A percentile compares a stretch with the other conserved stretches of the same genome.
phyloP scores from a whole-genome alignment of 2,888 invertebrate species.

The Isoperla grammatica region DNA sequence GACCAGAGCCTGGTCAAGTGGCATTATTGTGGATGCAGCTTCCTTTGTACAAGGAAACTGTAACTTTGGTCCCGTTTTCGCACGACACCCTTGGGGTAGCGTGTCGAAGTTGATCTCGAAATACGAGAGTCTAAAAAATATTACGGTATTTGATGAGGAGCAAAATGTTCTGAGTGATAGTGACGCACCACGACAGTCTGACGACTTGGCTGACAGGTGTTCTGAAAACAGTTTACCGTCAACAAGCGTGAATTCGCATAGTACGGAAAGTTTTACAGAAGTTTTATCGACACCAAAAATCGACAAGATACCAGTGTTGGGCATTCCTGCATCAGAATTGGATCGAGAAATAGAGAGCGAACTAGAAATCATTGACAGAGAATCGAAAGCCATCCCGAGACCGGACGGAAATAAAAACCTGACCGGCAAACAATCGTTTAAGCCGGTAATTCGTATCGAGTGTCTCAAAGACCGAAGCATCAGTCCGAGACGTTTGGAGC shows the following conservation, averaged over 20 bases:
- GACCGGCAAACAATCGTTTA: neutral
- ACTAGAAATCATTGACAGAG: neutral
- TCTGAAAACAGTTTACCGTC: too few relatives aligned
- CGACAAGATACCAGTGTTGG: neutral
- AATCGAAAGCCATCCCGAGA: neutral
- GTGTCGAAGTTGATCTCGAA: conserved; percentile 25
- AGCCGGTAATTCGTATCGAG: conserved; percentile 20
- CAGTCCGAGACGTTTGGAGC: conserved; percentile 20
- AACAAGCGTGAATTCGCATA: too few relatives aligned
- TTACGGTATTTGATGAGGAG: neutral
- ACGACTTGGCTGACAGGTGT: too few relatives aligned
- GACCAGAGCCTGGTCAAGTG: conserved; percentile 18
- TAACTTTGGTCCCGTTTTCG: neutral
- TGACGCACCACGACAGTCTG: too few relatives aligned
- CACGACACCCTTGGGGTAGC: conserved; percentile 19
- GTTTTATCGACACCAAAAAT: too few relatives aligned
- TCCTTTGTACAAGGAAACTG: too few relatives aligned
- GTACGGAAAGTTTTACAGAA: too few relatives aligned
- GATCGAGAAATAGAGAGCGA: neutral
- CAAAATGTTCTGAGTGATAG: too few relatives aligned
- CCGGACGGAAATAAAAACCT: neutral
- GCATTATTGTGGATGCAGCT: conserved; percentile 5
- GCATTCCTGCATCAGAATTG: too few relatives aligned
- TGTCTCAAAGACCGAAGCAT: conserved; percentile 23
- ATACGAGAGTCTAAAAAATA: conserved; percentile 17